phyloP scores from a whole-genome alignment of 2,797 vertebrate genomes.

The Gymnocypris eckloni region DNA sequence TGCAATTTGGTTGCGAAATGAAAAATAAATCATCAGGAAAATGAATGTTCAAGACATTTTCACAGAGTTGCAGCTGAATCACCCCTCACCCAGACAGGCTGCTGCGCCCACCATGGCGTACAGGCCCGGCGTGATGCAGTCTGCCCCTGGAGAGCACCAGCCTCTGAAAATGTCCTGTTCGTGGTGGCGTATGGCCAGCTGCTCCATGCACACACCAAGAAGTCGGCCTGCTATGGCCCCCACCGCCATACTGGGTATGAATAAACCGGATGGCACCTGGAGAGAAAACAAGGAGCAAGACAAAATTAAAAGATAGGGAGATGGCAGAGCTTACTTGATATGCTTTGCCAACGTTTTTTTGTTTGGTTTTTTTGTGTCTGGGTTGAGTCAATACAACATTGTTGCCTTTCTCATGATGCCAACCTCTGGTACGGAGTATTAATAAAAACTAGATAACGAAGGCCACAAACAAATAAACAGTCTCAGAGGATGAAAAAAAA shows the following conservation, averaged over 20 bases:
- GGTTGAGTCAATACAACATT: neutral
- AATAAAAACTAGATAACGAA: neutral
- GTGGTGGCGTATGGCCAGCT: slow-evolving; percentile 90
- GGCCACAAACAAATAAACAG: too few species aligned
- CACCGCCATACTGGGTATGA: slow-evolving; percentile 98
- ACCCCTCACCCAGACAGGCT: slow-evolving; percentile 85
- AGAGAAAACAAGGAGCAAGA: neutral
- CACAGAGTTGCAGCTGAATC: slow-evolving; percentile 20
- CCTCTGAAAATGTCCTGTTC: slow-evolving; percentile 88
- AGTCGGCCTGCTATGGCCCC: slow-evolving; percentile 92
- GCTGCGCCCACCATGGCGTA: slow-evolving; percentile 98
- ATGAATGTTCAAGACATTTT: slow-evolving; percentile 15
- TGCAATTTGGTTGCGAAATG: slow-evolving; percentile 17
- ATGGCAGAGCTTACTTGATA: neutral
- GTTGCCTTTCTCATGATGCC: neutral
- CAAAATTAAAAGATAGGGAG: neutral
- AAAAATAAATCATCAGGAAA: slow-evolving; percentile 48
- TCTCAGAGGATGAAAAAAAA: neutral
- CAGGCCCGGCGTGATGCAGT: slow-evolving; percentile 95
- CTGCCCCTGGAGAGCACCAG: slow-evolving; percentile 90
- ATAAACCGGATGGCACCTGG: slow-evolving; percentile 95
- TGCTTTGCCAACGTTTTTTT: neutral
- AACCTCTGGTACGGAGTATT: neutral
- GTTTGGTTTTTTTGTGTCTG: neutral
- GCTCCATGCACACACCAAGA: slow-evolving; percentile 93